Evolutionary conservation across 2,888 invertebrate genomes (phyloP), one percentile per base, ranked within the genome.

Genomic region (Adineta ricciae): DNA sequence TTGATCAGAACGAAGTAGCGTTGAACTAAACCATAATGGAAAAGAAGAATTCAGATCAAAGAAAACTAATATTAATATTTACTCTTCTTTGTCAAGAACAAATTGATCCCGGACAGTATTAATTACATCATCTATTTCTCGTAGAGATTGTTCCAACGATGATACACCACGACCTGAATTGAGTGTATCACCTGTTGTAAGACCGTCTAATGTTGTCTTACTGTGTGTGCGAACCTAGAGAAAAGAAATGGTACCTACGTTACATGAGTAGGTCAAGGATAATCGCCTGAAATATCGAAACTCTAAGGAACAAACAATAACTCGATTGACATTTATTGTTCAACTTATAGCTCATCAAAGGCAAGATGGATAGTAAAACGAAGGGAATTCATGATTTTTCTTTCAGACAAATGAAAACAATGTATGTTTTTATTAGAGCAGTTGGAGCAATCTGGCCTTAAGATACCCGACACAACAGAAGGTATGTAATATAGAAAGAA

Each of bases 231-330:
- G 78, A 41, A 78, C 78, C 78, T 78, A 78, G 11, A 41, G 5
- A 78, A 78, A 36, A 19, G 41, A 14, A 78, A 78, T 2, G 24
- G 19, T 78, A 73, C 73, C 73, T 78, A 41, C 1, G 24, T 4
- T 11, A 78, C 41, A 78, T 78, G 41, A 7, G 41, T 19, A 64
- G 64, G 64, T 83, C 32, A 27, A 24, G 0, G 27, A 49, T 19
- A 7, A 27, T n/a, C 16, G 14, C 50, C 50, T 16, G 64, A 32
- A 50, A 85, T 56, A 24, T 83, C 64, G 72, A 85, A 85, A 64
- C 84, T 83, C 83, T 83, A 85, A 32, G 84, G 84, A 36, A 83
- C n/a, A n/a, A n/a, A n/a, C 56, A 24, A 49, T 49, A 64, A 72
- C 84, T 36, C 83, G 49, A 32, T 41, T 64, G 19, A 64, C 64